Evolutionary conservation across 1,140 invertebrate species (phyloP).

Genomic region (Neomicropteryx cornuta): DNA sequence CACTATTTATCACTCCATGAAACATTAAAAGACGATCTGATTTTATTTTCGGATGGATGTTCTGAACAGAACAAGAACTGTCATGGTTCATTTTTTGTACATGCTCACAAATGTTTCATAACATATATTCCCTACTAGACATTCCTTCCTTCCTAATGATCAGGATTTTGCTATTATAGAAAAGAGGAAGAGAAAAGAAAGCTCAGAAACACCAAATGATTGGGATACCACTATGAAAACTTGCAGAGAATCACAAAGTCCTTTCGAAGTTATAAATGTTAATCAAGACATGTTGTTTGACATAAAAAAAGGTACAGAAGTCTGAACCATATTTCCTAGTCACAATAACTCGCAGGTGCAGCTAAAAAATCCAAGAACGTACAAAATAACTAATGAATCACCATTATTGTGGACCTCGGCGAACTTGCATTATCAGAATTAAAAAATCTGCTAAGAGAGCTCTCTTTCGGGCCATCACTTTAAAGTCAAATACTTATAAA

Average conservation of each 20-base stretch:
- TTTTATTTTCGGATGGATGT: neutral
- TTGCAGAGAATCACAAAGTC: neutral
- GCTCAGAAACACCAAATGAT: neutral
- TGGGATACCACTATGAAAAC: neutral
- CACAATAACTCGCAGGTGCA: neutral
- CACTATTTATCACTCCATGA: neutral
- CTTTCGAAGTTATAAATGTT: neutral
- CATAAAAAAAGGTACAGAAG: neutral
- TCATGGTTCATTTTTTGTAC: neutral
- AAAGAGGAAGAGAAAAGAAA: neutral
- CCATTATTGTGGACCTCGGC: neutral
- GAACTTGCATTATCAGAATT: neutral
- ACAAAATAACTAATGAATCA: neutral
- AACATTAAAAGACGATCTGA: neutral
- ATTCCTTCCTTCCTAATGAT: neutral
- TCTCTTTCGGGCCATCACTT: neutral
- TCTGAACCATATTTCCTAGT: neutral
- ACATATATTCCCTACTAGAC: neutral
- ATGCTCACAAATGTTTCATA: neutral
- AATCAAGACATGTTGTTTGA: neutral
- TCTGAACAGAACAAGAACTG: neutral
- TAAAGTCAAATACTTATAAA: neutral
- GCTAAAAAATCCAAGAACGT: neutral
- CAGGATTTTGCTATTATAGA: neutral
- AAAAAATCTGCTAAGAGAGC: neutral